A percentile compares a stretch with the other conserved stretches of the same genome.
These are phyloP conservation scores for Athene cunicularia DNA, from an alignment of 2,113 vertebrate genomes.

Conservation along the genomic window DNA sequence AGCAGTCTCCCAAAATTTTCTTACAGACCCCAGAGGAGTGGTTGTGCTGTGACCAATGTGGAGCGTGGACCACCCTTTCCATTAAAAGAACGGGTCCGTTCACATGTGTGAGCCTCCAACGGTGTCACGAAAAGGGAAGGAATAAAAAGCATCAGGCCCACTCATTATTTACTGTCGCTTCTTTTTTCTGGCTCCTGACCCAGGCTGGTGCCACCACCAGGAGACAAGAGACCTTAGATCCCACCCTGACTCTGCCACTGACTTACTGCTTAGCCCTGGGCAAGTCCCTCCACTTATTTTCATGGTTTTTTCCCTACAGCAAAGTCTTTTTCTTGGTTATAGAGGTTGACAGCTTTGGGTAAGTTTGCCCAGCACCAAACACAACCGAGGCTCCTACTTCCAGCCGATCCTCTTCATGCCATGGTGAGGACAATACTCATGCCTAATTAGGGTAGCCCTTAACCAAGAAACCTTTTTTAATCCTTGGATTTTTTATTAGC, in stretches of 20 bases:
- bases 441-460: neutral
- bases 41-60: neutral
- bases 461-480: neutral
- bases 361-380: neutral
- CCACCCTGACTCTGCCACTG: neutral
- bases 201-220: neutral
- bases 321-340: neutral
- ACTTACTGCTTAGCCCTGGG: neutral
- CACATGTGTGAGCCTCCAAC: neutral
- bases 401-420: neutral
- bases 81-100: neutral
- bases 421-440: fast-evolving
- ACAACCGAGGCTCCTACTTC: neutral
- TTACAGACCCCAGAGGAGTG: neutral
- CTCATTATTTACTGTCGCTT: neutral
- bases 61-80: neutral
- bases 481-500: neutral
- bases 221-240: neutral
- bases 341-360: neutral
- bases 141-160: fast-evolving
- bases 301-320: neutral
- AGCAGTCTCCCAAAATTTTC: neutral
- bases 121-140: neutral
- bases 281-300: neutral
- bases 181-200: neutral